These are phyloP conservation scores for Cottoperca gobio DNA, from an alignment of 2,797 vertebrate species.

Conservation along the genomic window DNA sequence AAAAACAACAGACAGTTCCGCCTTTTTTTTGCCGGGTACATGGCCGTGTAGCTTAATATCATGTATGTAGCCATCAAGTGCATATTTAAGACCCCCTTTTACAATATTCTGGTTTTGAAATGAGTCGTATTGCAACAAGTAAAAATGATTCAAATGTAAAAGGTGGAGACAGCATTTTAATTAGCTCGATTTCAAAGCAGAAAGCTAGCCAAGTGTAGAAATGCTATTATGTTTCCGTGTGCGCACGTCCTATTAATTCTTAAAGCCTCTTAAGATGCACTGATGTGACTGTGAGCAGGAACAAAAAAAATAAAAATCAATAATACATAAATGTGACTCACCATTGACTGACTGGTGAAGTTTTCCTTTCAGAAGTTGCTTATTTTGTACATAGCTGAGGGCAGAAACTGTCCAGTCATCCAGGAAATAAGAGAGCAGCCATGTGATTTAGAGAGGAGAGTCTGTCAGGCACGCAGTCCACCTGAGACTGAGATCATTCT, in stretches of 20 bases:
- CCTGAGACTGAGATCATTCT: constrained; percentile 73
- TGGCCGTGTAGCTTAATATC: too few species aligned
- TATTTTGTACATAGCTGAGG: constrained; percentile 68
- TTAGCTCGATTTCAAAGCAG: constrained; percentile 21
- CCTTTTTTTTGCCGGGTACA: too few species aligned
- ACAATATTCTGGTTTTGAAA: too few species aligned
- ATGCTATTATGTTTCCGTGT: constrained; percentile 40
- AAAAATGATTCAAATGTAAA: too few species aligned
- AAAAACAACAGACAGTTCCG: too few species aligned
- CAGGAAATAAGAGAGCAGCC: constrained; percentile 81
- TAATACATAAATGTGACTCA: constrained; percentile 64
- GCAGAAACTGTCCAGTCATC: constrained; percentile 76
- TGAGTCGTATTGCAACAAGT: too few species aligned
- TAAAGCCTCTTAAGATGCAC: constrained; percentile 50
- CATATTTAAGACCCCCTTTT: too few species aligned
- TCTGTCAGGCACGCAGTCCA: constrained; percentile 65
- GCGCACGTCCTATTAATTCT: constrained; percentile 45
- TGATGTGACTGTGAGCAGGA: constrained; percentile 41
- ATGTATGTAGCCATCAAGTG: too few species aligned
- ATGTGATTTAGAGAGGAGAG: constrained; percentile 71
- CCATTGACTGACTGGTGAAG: constrained; percentile 66
- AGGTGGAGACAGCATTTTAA: too few species aligned
- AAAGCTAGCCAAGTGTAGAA: constrained; percentile 7
- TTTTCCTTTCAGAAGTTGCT: constrained; percentile 71
- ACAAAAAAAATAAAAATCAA: constrained; percentile 58